Conservation (phyloP, 2,113 vertebrate species). For the Chaetops frenatus region DNA sequence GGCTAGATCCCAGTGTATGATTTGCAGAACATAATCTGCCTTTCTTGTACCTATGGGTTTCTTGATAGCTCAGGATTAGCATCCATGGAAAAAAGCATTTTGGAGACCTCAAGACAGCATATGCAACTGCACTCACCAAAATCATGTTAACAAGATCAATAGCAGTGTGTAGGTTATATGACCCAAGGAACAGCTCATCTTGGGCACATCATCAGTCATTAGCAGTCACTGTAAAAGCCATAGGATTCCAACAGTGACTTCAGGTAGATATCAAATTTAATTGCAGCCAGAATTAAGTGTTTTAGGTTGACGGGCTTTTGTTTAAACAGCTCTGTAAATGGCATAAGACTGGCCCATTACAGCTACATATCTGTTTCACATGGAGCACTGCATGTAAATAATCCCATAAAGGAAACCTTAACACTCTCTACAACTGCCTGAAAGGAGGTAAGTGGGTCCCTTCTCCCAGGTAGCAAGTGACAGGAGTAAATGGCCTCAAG, state of each 20-base stretch:
- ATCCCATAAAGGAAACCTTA: not conserved
- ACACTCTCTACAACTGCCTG: not conserved
- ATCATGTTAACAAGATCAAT: not conserved
- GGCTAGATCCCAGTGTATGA: not conserved
- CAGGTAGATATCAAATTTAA: not conserved
- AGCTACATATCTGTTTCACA: not conserved
- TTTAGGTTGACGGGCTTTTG: not conserved
- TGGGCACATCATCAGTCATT: not conserved
- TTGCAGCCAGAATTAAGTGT: not conserved
- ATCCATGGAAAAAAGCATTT: not conserved
- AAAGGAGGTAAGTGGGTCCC: not conserved
- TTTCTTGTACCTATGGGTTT: not conserved
- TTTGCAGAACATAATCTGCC: conserved; percentile 19
- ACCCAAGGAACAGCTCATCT: not conserved
- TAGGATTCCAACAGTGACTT: not conserved
- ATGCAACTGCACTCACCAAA: not conserved
- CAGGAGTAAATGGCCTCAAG: not conserved
- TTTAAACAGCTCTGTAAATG: not conserved
- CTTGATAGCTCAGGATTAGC: not conserved
- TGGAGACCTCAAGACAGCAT: not conserved
- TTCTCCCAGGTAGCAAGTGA: not conserved
- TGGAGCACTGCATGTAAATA: not conserved
- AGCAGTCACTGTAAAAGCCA: not conserved
- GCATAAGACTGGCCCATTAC: not conserved
- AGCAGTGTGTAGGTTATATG: not conserved